Evolutionary conservation across 2,888 invertebrate genomes (phyloP).

Genomic region (Tenthredo mesomela): DNA sequence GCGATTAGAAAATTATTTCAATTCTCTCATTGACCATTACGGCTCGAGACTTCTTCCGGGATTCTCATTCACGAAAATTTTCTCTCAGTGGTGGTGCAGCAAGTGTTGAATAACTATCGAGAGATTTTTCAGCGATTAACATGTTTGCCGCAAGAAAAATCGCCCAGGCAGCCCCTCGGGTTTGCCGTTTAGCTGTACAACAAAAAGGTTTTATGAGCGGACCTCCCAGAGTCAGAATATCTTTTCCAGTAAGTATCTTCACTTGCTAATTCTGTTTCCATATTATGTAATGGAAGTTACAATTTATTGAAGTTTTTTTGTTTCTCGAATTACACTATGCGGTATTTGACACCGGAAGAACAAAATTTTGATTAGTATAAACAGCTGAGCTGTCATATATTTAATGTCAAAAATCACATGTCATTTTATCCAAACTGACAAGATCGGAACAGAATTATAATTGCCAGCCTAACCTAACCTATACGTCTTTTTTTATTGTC

Average conservation of each 20-base stretch:
- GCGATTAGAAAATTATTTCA: background rate
- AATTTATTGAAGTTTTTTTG: background rate
- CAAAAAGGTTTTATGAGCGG: constrained; percentile 52
- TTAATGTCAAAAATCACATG: background rate
- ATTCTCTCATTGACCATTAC: constrained; percentile 19
- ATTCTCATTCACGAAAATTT: constrained; percentile 9
- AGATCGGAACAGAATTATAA: background rate
- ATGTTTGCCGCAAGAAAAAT: constrained; percentile 57
- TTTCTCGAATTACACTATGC: constrained; percentile 3
- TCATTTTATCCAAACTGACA: background rate
- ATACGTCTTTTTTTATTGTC: background rate
- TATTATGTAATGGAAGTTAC: constrained; percentile 56
- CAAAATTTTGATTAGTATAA: background rate
- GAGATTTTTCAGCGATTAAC: constrained; percentile 23
- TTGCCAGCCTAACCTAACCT: background rate
- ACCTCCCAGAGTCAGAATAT: constrained; percentile 59
- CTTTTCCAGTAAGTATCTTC: constrained; percentile 59
- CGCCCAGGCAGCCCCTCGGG: constrained; percentile 53
- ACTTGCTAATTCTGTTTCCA: background rate
- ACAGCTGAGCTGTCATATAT: constrained; percentile 2
- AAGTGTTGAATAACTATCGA: constrained; percentile 53
- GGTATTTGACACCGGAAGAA: background rate
- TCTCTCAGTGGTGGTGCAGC: constrained; percentile 34
- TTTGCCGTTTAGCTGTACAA: constrained; percentile 54
- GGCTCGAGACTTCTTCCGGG: constrained; percentile 21